Conservation (phyloP, 2,888 invertebrate genomes). For the Meliscaeva auricollis region DNA sequence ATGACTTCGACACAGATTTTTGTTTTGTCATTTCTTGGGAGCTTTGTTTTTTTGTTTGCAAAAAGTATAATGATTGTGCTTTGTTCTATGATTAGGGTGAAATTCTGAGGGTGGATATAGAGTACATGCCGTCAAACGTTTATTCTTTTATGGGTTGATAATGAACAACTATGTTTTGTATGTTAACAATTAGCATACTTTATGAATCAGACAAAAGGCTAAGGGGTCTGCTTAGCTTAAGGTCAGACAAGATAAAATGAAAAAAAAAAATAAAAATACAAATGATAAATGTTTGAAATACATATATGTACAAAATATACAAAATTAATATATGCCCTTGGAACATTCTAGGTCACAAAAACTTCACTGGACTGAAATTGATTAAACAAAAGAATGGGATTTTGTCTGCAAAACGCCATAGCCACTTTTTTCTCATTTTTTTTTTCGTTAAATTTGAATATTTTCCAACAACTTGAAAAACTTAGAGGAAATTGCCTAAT, state of each 20-base stretch:
- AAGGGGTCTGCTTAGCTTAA: background rate
- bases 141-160: constrained; percentile 20
- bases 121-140: background rate
- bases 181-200: background rate
- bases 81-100: constrained; percentile 5
- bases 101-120: background rate
- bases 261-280: too few relatives aligned
- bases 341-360: too few relatives aligned
- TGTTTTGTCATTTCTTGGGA: constrained; percentile 27
- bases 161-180: background rate
- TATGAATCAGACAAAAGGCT: background rate
- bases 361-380: too few relatives aligned
- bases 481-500: too few relatives aligned
- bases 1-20: constrained; percentile 34
- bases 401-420: too few relatives aligned
- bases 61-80: constrained; percentile 31
- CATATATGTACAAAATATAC: too few relatives aligned
- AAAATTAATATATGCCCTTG: too few relatives aligned
- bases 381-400: too few relatives aligned
- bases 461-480: too few relatives aligned
- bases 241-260: background rate
- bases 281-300: too few relatives aligned
- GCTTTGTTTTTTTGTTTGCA: constrained; percentile 37
- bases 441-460: too few relatives aligned
- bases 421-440: too few relatives aligned